A percentile compares a stretch with the other conserved stretches of the same genome.
phyloP scores from a whole-genome alignment of 2,797 vertebrate genomes.

The Propithecus deckenii region DNA sequence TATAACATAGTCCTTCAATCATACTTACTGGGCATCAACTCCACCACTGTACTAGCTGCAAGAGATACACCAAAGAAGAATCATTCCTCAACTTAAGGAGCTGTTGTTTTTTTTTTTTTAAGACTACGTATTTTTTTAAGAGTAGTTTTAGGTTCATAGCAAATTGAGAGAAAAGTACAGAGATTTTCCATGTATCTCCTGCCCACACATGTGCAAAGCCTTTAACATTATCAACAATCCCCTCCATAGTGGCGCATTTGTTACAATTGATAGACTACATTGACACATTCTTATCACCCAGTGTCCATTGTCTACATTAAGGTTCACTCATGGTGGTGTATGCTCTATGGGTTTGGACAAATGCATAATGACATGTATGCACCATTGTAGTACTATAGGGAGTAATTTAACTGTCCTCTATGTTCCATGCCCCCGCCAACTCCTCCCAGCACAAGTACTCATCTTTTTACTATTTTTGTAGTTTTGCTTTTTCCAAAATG shows the following conservation, averaged over 20 bases:
- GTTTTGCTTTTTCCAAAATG: not conserved
- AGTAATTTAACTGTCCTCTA: too few relatives aligned
- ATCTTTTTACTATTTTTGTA: not conserved
- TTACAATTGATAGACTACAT: not conserved
- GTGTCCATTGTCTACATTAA: not conserved
- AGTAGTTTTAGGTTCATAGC: not conserved
- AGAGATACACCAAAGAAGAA: not conserved
- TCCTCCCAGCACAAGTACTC: not conserved
- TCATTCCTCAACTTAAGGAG: not conserved
- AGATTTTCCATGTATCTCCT: not conserved
- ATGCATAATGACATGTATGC: not conserved
- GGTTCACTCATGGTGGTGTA: not conserved
- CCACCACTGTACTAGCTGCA: not conserved
- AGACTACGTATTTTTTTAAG: not conserved
- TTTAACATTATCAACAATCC: too few relatives aligned
- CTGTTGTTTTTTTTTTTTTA: not conserved
- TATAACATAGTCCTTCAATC: not conserved
- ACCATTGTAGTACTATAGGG: too few relatives aligned
- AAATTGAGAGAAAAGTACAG: not conserved
- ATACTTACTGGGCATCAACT: not conserved
- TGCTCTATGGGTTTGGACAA: not conserved
- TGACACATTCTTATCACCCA: not conserved
- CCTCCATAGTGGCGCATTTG: too few relatives aligned
- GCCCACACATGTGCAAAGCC: not conserved
- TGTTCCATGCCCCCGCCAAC: too few relatives aligned